Evolutionary conservation across 1,140 invertebrate genomes (phyloP).

Genomic region (Hetaerina americana): DNA sequence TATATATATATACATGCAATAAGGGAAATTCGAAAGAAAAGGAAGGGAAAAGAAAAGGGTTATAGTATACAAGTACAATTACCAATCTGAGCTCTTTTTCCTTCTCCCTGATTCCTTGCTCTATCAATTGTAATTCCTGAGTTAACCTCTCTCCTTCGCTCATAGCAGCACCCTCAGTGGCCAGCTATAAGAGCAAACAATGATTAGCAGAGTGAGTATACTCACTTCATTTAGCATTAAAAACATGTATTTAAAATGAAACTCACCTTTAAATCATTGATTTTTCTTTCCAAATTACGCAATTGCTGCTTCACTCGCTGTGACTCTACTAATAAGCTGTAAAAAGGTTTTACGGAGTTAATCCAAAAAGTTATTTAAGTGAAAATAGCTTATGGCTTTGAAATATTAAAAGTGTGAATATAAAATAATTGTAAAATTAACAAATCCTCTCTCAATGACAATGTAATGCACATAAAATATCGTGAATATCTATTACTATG

Average conservation of each 20-base stretch:
- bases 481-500: too few relatives aligned
- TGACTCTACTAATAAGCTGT: slow-evolving; percentile 40
- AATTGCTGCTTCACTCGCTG: slow-evolving; percentile 48
- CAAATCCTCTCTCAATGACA: too few relatives aligned
- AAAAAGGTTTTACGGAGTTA: slow-evolving; percentile 7
- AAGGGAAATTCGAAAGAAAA: too few relatives aligned
- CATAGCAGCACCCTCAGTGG: slow-evolving; percentile 33
- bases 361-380: too few relatives aligned
- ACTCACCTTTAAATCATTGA: slow-evolving; percentile 47
- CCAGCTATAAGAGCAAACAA: slow-evolving; percentile 25
- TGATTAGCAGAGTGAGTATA: slow-evolving; percentile 5
- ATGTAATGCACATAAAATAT: too few relatives aligned
- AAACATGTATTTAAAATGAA: slow-evolving; percentile 8
- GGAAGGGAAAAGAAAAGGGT: too few relatives aligned
- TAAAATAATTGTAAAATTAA: too few relatives aligned
- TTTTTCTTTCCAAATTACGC: slow-evolving; percentile 46
- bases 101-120: slow-evolving; percentile 50
- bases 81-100: slow-evolving; percentile 46
- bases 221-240: background rate
- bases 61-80: too few relatives aligned
- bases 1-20: too few relatives aligned
- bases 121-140: slow-evolving; percentile 48
- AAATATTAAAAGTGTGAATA: too few relatives aligned
- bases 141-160: slow-evolving; percentile 42
- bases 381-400: too few relatives aligned